These are phyloP conservation scores for Arvicola amphibius DNA, from an alignment of 2,797 vertebrate genomes.

Conservation along the genomic window DNA sequence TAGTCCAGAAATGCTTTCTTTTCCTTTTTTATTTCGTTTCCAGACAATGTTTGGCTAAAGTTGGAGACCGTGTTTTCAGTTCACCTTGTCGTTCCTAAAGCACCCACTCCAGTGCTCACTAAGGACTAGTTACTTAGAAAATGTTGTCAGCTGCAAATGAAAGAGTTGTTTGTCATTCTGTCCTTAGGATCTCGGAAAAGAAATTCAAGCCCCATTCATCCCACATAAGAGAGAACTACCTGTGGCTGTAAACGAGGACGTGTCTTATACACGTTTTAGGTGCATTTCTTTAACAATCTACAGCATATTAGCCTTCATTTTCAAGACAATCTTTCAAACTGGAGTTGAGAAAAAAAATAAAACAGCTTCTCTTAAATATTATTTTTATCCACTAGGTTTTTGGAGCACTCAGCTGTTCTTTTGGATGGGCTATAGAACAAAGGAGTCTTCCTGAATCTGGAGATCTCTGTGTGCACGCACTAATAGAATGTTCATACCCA, in stretches of 20 bases:
- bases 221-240: background rate
- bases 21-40: conserved; percentile 2
- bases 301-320: background rate
- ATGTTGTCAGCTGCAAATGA: background rate
- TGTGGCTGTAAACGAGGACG: background rate
- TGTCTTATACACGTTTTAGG: background rate
- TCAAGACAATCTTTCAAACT: background rate
- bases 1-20: background rate
- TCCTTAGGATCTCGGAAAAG: background rate
- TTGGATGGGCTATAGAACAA: background rate
- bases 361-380: background rate
- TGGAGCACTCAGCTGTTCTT: background rate
- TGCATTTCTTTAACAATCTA: background rate
- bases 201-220: background rate
- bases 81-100: conserved; percentile 37
- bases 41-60: conserved; percentile 1
- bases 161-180: background rate
- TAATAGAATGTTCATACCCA: background rate
- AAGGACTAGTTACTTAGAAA: background rate
- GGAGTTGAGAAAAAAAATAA: background rate
- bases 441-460: background rate
- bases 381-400: background rate
- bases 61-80: background rate
- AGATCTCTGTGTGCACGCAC: background rate
- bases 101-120: background rate